Evolutionary conservation across 2,113 vertebrate genomes (phyloP).

Genomic region (Phaethornis superciliosus): DNA sequence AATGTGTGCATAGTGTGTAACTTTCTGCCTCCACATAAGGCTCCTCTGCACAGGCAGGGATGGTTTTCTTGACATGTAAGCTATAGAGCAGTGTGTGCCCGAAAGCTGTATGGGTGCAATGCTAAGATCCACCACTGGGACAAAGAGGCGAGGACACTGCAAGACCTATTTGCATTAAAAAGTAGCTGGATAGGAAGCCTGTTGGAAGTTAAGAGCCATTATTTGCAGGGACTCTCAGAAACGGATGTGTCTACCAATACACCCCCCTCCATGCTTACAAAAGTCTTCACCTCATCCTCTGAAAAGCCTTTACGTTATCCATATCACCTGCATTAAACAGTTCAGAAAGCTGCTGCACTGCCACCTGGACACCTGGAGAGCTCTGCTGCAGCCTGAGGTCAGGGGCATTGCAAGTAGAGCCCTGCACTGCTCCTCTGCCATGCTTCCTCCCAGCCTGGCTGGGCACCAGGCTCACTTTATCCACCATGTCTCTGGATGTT

Average conservation of each 20-base stretch:
- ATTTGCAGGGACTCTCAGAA: not conserved
- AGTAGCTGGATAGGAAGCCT: not conserved
- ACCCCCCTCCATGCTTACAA: no score
- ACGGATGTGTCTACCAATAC: not conserved
- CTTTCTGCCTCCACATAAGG: not conserved
- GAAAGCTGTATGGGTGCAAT: not conserved
- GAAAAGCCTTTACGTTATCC: not conserved
- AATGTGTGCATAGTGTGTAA: not conserved
- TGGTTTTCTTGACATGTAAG: not conserved
- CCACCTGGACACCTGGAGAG: not conserved
- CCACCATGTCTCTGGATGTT: not conserved
- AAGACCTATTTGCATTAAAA: not conserved
- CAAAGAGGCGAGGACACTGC: not conserved
- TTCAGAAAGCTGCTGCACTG: not conserved
- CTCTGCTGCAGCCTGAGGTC: not conserved
- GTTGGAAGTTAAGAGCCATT: not conserved
- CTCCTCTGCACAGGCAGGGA: not conserved
- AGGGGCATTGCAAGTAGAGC: not conserved
- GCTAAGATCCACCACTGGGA: not conserved
- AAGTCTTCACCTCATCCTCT: not conserved
- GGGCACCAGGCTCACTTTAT: not conserved
- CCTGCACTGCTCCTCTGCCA: not conserved
- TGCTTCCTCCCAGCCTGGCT: not conserved
- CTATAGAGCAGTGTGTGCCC: not conserved
- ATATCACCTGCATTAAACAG: not conserved